Base-by-base conservation (phyloP, 23 tunicate species). In the Corella eumyota region DNA sequence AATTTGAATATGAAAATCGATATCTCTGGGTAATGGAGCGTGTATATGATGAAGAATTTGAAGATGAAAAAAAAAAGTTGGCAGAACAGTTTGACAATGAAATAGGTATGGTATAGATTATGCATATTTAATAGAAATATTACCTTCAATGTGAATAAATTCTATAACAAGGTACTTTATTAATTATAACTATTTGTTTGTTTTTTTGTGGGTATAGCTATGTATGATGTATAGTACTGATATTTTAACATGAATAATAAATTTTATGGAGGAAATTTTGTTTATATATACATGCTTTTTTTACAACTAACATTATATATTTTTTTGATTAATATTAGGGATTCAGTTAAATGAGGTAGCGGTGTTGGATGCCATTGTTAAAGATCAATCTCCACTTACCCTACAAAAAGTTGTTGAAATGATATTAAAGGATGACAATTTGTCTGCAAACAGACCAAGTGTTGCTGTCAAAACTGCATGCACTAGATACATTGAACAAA, bases 51-150 rank as follows among this genome's bases (percentile, higher is more conserved):
- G 46, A 50, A 31, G 88, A 79, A 5, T 1, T 26, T n/a, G 75
- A 69, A 2, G 66, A 69, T 25, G 6, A 34, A 37, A 72, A 58
- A 0, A n/a, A 34, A 7, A 64, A 51, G 31, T 44, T 72, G 11
- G 73, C 53, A 11, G 49, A 72, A 34, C 33, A 65, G 15, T 81
- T 81, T 34, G 74, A 81, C 45, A 24, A 58, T 13, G 90, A 81
- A 1, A 45, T 59, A 1, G 90, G 90, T 81, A 64, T 19, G 1
- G 37, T 5, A 1, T 29, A 20, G 2, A 23, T 21, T 40, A 58
- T 29, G 31, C 15, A 30, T 11, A 15, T 21, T 19, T 11, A 9
- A 9, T 40, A 9, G 15, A 40, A 40, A 40, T 40, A 40, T 40
- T 40, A 15, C n/a, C n/a, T n/a, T n/a, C n/a, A n/a, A n/a, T n/a